Base-by-base conservation (phyloP, 1,140 invertebrate genomes). In the Thrips palmi region DNA sequence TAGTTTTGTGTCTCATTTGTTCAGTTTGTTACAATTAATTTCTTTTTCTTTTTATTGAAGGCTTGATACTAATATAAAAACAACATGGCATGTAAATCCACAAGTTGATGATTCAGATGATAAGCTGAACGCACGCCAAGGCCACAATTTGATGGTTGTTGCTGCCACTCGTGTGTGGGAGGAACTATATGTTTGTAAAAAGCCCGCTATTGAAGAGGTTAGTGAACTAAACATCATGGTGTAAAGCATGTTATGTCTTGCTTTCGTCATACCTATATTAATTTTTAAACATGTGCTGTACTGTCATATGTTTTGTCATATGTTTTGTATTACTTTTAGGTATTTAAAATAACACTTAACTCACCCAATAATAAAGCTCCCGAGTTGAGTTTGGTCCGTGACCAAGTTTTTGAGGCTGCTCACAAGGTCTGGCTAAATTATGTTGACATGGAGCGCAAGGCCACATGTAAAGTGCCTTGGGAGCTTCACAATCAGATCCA, bases 111-210 rank as follows among this genome's bases (percentile, higher is more conserved):
- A 74, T 0, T 67, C 70, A 29, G 78, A 84, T 43, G 74, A 81
- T 39, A 37, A 42, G 27, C 29, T 33, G 33, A 33, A 27, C n/a
- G 76, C 43, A 49, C 38, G 39, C 33, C 30, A 21, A 64, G 70
- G 71, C 36, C 74, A 83, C 37, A 84, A 87, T 57, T 61, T 93
- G 23, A 85, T 96, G 60, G 74, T 79, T 2, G 76, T 78, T 10
- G 89, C 89, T 11, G 89, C 92, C 1, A 76, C 75, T 24, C 70
- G 88, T 45, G 88, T 98, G 1, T 98, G 93, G 93, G 88, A 94
- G 49, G 91, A 97, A 57, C 58, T 98, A 5, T 97, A 94, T 53
- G 77, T 88, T 2, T 87, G 78, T 49, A 97, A 97, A 53, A 96
- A 97, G 60, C 86, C 87, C 0, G 85, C 92, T 2, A 85, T 88